Evolutionary conservation across 2,888 invertebrate genomes (phyloP), one percentile per base, ranked within the genome.

Genomic region (Branchipolynoe longqiensis): DNA sequence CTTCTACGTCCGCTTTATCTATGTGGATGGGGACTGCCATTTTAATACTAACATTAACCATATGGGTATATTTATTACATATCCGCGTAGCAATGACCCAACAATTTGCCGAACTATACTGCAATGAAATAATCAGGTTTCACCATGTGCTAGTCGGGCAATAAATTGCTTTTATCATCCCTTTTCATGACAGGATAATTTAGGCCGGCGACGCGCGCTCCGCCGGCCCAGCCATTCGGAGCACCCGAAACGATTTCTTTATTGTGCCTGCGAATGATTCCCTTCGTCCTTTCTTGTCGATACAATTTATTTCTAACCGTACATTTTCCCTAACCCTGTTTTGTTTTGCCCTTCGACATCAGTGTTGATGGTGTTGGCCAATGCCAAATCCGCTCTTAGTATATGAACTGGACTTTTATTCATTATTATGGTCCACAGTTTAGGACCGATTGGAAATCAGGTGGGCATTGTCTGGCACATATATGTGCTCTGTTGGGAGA

Each of bases 121-220:
- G 33, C 28, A 28, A 64, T 64, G 64, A 64, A 64, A 64, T 64
- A 64, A 64, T 64, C 64, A 64, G 64, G 28, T 12, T 33, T 33
- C 33, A 31, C 64, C 31, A 64, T 33, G 64, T 64, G 64, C 64
- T 64, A 64, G 64, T 31, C 33, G 8, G 33, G 64, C 64, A 64
- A 64, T 64, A 64, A 64, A 64, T 64, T 64, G 33, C 64, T 33
- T 64, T 64, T 64, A 64, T 28, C 64, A 64, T 28, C 33, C 64
- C 33, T 31, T 64, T 64, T 64, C 64, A 64, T 64, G 64, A 64
- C 64, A 64, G 64, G 33, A 28, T 64, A 64, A 64, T 64, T 64
- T 64, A 3, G 18, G 64, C 64, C 6, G 64, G 33, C 64, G 33
- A 8, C 3, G 31, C 31, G 33, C 31, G 28, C 12, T 8, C 64